Evolutionary conservation across 2,797 vertebrate species (phyloP), one percentile per base, ranked within the genome.

Genomic region (Morelia viridis): DNA sequence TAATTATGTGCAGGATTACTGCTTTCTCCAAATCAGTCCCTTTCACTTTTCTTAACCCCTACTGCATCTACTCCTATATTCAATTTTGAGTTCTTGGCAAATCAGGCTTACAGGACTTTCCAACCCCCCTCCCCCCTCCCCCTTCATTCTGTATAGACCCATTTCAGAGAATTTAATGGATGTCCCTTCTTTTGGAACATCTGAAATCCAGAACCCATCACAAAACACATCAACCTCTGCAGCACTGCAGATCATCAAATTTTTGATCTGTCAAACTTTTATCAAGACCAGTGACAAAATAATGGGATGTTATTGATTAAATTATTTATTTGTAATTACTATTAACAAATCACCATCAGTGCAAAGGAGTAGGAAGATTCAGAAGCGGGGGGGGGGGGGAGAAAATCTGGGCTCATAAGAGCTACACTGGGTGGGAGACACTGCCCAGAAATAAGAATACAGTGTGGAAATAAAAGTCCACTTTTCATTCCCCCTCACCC

Each of bases 21-120:
- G n/a, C 84, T 12, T 87, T 68, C 15, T 87, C 68, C 26, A 46
- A 64, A 87, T 15, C 41, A 92, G 13, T 17, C 31, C 86, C 85
- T 89, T 89, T 87, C 84, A 61, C 46, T 87, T 90, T 65, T 87
- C 65, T 61, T 65, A 90, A 90, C 57, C 87, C 84, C 64, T 62
- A 58, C 56, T 41, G 41, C 50, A 22, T 65, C 50, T 15, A 56
- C 80, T 85, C 88, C 56, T 56, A 60, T 60, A 58, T 8, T 31
- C 46, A 28, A 53, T 53, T 50, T 86, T 62, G 50, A 61, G n/a
- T 46, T 56, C 62, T 89, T 24, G 28, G 57, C 35, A 89, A 56
- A 87, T n/a, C n/a, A 56, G 50, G 50, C 50, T 53, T 8, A 53
- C 50, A 53, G 19, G 46, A 80, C 76, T 80, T 46, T 22, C 19